These are phyloP conservation scores for Echinometra lucunter DNA, from an alignment of 53 echinoderm and acorn worm genomes.

Conservation along the genomic window DNA sequence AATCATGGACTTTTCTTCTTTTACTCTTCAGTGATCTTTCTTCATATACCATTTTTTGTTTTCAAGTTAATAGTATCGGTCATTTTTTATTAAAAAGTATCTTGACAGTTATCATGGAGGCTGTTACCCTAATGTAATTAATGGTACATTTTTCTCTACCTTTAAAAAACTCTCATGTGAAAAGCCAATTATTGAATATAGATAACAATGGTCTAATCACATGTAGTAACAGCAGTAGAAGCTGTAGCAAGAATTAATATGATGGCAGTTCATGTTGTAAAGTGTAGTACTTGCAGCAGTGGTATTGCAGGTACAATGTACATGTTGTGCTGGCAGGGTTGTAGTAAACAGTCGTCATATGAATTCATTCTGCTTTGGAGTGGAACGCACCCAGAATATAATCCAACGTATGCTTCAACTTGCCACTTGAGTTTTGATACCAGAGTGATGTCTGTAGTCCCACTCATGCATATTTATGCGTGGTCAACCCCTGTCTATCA, in stretches of 20 bases:
- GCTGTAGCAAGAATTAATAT: too few species aligned
- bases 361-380: neutral
- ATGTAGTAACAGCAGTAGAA: neutral
- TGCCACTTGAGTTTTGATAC: constrained; percentile 55
- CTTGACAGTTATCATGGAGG: neutral
- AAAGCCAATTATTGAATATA: too few species aligned
- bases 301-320: neutral
- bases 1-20: neutral
- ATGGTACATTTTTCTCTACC: too few species aligned
- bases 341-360: neutral
- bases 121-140: too few species aligned
- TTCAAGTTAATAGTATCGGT: neutral
- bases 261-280: neutral
- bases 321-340: neutral
- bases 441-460: constrained; percentile 58
- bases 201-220: neutral
- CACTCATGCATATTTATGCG: constrained; percentile 61
- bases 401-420: neutral
- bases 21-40: neutral
- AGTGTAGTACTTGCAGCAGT: neutral
- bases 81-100: neutral
- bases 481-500: constrained; percentile 61
- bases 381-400: constrained; percentile 23
- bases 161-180: too few species aligned
- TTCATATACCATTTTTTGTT: neutral